A percentile compares a stretch with the other conserved stretches of the same genome.
Conservation (phyloP, 1,140 invertebrate species). For the Vanessa atalanta region DNA sequence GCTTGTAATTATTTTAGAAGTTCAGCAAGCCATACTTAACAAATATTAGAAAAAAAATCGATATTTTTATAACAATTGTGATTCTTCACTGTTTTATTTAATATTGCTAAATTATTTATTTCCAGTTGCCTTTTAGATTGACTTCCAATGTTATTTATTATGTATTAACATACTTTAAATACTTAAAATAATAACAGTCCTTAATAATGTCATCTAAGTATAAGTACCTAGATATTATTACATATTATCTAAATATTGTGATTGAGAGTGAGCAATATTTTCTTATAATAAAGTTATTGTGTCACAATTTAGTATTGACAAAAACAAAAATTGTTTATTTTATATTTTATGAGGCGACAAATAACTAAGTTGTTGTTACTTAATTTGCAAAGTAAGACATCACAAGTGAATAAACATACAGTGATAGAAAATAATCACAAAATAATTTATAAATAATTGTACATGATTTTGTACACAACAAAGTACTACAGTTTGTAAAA, state of each 20-base stretch:
- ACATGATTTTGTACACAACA: neutral
- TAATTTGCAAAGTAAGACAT: neutral
- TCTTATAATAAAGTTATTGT: constrained; percentile 6
- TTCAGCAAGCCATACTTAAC: too few species aligned
- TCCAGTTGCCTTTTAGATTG: constrained; percentile 37
- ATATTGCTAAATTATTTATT: constrained; percentile 1
- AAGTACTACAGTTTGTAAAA: neutral
- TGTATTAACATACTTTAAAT: constrained; percentile 19
- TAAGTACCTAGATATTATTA: constrained; percentile 19
- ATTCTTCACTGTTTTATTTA: neutral
- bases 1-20: too few species aligned
- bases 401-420: neutral
- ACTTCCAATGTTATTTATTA: constrained; percentile 13
- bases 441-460: neutral
- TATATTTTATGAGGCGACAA: neutral
- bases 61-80: neutral
- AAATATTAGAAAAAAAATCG: too few species aligned
- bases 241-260: constrained; percentile 38
- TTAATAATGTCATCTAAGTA: constrained; percentile 36
- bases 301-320: neutral
- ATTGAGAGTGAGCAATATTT: constrained; percentile 40
- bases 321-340: neutral
- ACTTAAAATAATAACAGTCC: constrained; percentile 37
- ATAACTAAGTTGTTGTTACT: neutral
- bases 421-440: neutral